A percentile compares a stretch with the other conserved stretches of the same genome.
Evolutionary conservation across 2,113 vertebrate species (phyloP).

Genomic region (human): DNA sequence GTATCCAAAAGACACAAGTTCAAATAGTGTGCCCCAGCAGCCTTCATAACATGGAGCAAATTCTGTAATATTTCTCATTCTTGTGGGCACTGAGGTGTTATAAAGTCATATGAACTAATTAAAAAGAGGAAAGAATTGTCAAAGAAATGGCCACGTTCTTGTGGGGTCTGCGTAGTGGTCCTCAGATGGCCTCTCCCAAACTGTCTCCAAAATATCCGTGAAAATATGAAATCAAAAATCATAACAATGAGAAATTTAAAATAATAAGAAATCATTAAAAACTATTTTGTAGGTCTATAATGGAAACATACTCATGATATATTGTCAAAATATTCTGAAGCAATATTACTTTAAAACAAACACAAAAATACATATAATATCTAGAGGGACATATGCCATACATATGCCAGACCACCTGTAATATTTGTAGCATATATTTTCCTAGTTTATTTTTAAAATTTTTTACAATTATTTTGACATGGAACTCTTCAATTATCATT

Average conservation of each 20-base stretch:
- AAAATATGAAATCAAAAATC: not conserved
- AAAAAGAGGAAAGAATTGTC: not conserved
- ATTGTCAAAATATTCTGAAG: not conserved
- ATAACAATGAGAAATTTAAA: slow-evolving; percentile 19
- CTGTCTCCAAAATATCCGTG: not conserved
- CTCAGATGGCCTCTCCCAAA: not conserved
- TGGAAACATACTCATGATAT: not conserved
- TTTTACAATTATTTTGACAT: not conserved
- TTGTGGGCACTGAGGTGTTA: not conserved
- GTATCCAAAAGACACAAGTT: not conserved
- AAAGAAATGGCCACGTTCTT: not conserved
- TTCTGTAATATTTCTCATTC: not conserved
- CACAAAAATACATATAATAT: not conserved
- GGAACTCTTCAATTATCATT: not conserved
- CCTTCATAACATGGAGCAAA: not conserved
- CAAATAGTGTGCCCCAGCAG: not conserved
- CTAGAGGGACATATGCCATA: not conserved
- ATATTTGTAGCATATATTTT: not conserved
- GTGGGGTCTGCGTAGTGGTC: not conserved
- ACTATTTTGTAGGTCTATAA: not conserved
- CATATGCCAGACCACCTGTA: not conserved
- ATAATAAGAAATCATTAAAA: not conserved
- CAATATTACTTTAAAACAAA: not conserved
- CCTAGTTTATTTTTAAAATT: not conserved
- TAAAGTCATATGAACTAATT: not conserved